Evolutionary conservation across 1,140 invertebrate genomes (phyloP).

Genomic region (Proctacanthus coquilletti): DNA sequence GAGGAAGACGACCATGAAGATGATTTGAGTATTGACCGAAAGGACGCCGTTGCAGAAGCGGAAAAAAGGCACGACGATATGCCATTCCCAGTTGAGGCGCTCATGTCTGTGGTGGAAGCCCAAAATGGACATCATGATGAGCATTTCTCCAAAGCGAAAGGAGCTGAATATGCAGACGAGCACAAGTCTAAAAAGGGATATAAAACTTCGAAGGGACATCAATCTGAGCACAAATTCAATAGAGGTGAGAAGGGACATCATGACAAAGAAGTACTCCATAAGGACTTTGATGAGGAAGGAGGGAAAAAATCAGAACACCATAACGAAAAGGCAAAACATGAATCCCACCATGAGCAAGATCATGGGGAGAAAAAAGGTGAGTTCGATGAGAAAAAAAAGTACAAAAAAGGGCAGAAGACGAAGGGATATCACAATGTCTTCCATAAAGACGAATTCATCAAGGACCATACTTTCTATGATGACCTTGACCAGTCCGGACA

Average conservation of each 20-base stretch:
- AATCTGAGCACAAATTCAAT: not conserved
- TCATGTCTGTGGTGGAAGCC: not conserved
- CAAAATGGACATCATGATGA: conserved; percentile 1
- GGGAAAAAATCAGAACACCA: conserved; percentile 2
- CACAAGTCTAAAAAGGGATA: not conserved
- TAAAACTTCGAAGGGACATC: conserved; percentile 1
- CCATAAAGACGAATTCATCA: conserved; percentile 22
- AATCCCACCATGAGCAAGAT: not conserved
- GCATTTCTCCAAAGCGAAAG: not conserved
- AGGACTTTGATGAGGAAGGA: not conserved
- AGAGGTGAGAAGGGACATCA: conserved; percentile 3
- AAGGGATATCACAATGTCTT: conserved; percentile 22
- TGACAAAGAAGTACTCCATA: conserved; percentile 2
- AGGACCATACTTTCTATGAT: conserved; percentile 27
- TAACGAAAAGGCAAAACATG: not conserved
- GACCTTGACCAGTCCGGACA: conserved; percentile 18
- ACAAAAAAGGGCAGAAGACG: conserved; percentile 10
- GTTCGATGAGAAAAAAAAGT: conserved; percentile 14
- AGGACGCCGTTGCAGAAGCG: not conserved
- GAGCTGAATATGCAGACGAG: not conserved
- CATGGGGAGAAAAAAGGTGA: not conserved
- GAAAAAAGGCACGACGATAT: not conserved
- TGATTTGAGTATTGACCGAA: not conserved
- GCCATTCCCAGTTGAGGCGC: not conserved
- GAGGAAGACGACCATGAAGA: not conserved